Base-by-base conservation (phyloP, 2,888 invertebrate genomes). In the Drosophila neonasuta region DNA sequence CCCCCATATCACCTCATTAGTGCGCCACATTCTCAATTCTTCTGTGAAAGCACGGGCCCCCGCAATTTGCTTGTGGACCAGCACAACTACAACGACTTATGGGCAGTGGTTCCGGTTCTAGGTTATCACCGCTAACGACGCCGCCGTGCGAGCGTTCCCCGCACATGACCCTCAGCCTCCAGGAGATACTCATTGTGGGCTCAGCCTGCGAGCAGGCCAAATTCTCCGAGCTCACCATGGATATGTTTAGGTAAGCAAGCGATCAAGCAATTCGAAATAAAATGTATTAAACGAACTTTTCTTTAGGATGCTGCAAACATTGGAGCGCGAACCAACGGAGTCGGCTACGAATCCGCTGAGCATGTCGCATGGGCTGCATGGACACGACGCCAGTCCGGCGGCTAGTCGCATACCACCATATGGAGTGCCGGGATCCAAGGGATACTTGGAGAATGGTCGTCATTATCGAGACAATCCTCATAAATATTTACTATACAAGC, bases 141-240 rank as follows among this genome's bases (percentile, higher is more conserved):
- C 97, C 97, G 68, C 97, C 96, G 36, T 94, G 97, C 80, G 98
- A 98, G 90, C 95, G 96, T 87, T 94, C 95, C 39, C 94, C 96
- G 71, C 95, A 96, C 83, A 96, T 97, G 95, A 95, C 95, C 88
- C 93, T 98, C 77, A 94, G 95, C 39, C 93, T 99, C 49, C 97
- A 98, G 92, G 98, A 99, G 92, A 97, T 97, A 74, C 92, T 99
- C 63, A 97, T 99, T 76, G 95, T 99, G 64, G 98, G 99, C 64
- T 97, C 97, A 90, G 95, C 96, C 86, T 94, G 95, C 75, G 97
- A 97, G 88, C 98, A 99, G 93, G 96, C 97, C 34, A 98, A 98
- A 91, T 98, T 98, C 92, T 97, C 97, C 78, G 98, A 99, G 91
- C 92, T 99, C 79, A 98, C 98, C 11, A 95, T 99, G 93, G 99